These are phyloP conservation scores for Sylvicola fuscatus DNA, from an alignment of 2,888 invertebrate genomes.

Conservation along the genomic window DNA sequence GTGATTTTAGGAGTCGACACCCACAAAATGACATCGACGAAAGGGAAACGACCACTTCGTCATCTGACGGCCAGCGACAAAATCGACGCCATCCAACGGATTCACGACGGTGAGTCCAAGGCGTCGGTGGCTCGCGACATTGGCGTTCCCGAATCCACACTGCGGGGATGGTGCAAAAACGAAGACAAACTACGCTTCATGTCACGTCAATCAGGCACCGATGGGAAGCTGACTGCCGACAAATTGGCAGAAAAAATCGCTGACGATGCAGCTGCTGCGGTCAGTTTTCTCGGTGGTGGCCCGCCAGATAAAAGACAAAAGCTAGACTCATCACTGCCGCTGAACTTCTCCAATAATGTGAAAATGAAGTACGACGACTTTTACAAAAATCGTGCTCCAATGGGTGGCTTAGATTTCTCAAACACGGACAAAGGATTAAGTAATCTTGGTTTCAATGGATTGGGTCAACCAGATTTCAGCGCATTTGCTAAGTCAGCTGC, in stretches of 20 bases:
- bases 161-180: constrained; percentile 76
- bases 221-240: constrained; percentile 28
- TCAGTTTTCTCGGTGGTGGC: constrained; percentile 12
- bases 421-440: constrained; percentile 13
- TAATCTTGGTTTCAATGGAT: constrained; percentile 18
- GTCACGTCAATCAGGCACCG: constrained; percentile 48
- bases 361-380: constrained; percentile 24
- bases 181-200: constrained; percentile 54
- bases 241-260: constrained; percentile 17
- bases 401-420: constrained; percentile 22
- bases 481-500: constrained; percentile 13
- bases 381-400: constrained; percentile 18
- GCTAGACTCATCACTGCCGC: constrained; percentile 15
- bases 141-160: constrained; percentile 68
- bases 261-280: constrained; percentile 14
- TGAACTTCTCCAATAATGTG: constrained; percentile 18
- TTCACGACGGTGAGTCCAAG: constrained; percentile 69
- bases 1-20: no score
- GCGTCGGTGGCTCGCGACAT: constrained; percentile 71
- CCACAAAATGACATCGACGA: constrained; percentile 19
- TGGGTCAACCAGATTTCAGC: constrained; percentile 19
- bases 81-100: constrained; percentile 59
- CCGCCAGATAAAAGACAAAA: constrained; percentile 23
- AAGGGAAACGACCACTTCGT: constrained; percentile 60
- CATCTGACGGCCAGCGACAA: constrained; percentile 59